Base-by-base conservation (phyloP, 2,888 invertebrate species). In the Villa cingulata region DNA sequence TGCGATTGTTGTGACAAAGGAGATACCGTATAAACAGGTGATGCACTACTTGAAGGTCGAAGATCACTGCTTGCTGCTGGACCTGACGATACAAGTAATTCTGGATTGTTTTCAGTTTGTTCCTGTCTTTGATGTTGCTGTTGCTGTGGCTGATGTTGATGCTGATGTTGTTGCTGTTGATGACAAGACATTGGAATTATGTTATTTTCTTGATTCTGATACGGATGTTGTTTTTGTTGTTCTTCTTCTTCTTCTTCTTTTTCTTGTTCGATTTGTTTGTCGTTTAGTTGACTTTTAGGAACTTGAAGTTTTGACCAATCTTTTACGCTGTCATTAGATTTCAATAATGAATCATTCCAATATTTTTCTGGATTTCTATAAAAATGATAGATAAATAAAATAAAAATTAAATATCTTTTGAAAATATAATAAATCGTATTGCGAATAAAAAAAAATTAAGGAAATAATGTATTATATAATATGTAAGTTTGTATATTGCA, bases 1-100 rank as follows among this genome's bases (percentile, higher is more conserved):
- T 2, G 18, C 14, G 57, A 47, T n/a, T n/a, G n/a, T n/a, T n/a
- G n/a, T n/a, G n/a, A n/a, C n/a, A n/a, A n/a, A n/a, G n/a, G n/a
- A 61, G 62, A 49, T 59, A 51, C 48, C 56, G 29, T 12, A 32
- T 32, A 32, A 57, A 53, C 57, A 14, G 51, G 46, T 9, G 49
- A 40, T 32, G 38, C 43, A 43, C 45, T 46, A 43, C 41, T 46
- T 6, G 46, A 20, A 12, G 45, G 41, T 17, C 46, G 39, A 12
- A 32, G 32, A 32, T 32, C 29, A 32, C 12, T 34, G 18, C 14
- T 29, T 29, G 18, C 15, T 58, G 50, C 15, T 58, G 50, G 57
- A 48, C 48, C 54, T 50, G 53, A 57, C n/a, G n/a, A n/a, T 48
- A 43, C 54, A 48, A 52, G 54, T 48, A 48, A 56, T 49, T 53